Evolutionary conservation across 2,888 invertebrate species (phyloP).

Genomic region (Acleris holmiana): DNA sequence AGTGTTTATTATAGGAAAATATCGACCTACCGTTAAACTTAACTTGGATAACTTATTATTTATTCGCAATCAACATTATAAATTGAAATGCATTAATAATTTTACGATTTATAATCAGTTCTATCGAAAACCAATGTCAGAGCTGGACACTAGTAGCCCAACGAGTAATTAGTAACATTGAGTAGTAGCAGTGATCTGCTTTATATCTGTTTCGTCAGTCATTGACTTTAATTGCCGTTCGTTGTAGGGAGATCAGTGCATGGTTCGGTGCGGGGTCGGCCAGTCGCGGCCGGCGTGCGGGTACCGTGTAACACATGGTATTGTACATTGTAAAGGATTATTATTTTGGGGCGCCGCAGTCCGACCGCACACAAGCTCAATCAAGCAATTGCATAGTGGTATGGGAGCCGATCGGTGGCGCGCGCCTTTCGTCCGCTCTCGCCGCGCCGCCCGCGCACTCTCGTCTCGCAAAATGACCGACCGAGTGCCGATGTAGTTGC

Average conservation of each 20-base stretch:
- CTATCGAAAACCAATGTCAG: conserved; percentile 40
- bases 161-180: conserved; percentile 59
- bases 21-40: too few relatives aligned
- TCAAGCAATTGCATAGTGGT: conserved; percentile 66
- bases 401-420: conserved; percentile 68
- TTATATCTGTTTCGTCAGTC: conserved; percentile 69
- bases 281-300: conserved; percentile 47
- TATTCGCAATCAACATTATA: too few relatives aligned
- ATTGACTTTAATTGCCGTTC: conserved; percentile 74
- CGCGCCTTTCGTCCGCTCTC: conserved; percentile 38
- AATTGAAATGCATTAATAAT: too few relatives aligned
- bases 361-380: conserved; percentile 49
- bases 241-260: conserved; percentile 74
- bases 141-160: conserved; percentile 49
- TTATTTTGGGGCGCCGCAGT: conserved; percentile 58
- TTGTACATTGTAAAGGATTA: conserved; percentile 51
- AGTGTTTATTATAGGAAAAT: too few relatives aligned
- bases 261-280: conserved; percentile 57
- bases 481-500: conserved; percentile 39
- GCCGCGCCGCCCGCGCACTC: conserved; percentile 47
- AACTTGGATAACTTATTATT: too few relatives aligned
- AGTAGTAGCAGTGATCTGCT: conserved; percentile 64
- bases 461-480: conserved; percentile 66
- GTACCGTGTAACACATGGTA: conserved; percentile 42
- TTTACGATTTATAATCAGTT: not conserved